phyloP scores from a whole-genome alignment of 2,888 invertebrate species.

The Drosophila niveifrons region DNA sequence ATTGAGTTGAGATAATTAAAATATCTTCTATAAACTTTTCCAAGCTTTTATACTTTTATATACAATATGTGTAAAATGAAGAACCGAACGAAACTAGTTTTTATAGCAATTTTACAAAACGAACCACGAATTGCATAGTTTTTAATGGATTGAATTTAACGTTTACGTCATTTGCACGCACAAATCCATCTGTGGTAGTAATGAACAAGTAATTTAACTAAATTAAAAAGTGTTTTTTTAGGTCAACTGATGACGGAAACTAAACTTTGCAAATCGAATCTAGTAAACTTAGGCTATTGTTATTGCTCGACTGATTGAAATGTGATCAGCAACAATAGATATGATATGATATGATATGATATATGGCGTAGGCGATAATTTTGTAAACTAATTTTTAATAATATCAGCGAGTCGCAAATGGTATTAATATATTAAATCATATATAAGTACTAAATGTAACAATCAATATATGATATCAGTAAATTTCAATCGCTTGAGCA shows the following conservation, averaged over 20 bases:
- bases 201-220: slow-evolving; percentile 59
- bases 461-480: slow-evolving; percentile 32
- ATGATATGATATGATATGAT: slow-evolving; percentile 23
- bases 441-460: slow-evolving; percentile 30
- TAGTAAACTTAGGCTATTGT: slow-evolving; percentile 58
- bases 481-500: slow-evolving; percentile 84
- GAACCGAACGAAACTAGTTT: slow-evolving; percentile 81
- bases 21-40: slow-evolving; percentile 75
- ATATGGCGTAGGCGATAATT: slow-evolving; percentile 54
- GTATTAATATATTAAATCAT: slow-evolving; percentile 31
- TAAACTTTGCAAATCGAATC: slow-evolving; percentile 59
- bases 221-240: slow-evolving; percentile 56
- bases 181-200: slow-evolving; percentile 57
- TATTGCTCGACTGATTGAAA: slow-evolving; percentile 85
- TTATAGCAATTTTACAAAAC: slow-evolving; percentile 80
- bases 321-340: slow-evolving; percentile 41
- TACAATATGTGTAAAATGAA: slow-evolving; percentile 75
- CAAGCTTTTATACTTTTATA: slow-evolving; percentile 81
- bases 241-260: slow-evolving; percentile 68
- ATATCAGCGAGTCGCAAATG: slow-evolving; percentile 38
- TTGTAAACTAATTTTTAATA: slow-evolving; percentile 69
- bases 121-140: slow-evolving; percentile 75
- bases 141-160: slow-evolving; percentile 74
- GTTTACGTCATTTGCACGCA: slow-evolving; percentile 52
- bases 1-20: slow-evolving; percentile 54